Evolutionary conservation across 1,140 invertebrate genomes (phyloP), one percentile per base, ranked within the genome.

Genomic region (Pachypeltis micranthus): DNA sequence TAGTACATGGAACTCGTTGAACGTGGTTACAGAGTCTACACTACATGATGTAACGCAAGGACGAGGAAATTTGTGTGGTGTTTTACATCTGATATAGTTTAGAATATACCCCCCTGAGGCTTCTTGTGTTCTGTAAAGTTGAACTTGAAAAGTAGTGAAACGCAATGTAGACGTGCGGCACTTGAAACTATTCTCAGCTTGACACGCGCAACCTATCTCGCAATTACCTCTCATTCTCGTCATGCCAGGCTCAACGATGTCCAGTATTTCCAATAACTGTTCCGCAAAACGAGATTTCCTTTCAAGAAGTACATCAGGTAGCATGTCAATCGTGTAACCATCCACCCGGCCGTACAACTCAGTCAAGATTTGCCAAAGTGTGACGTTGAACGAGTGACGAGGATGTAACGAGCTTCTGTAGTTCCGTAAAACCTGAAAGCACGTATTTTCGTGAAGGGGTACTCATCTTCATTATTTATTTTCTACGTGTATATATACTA

Each of bases 331-430:
- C 21, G 77, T 75, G 69, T 87, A 90, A 24, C 83, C 85, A 55
- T 83, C 78, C 0, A 84, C 80, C 44, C 85, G 80, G 0, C 88
- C 88, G 67, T 90, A 90, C 69, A 88, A 73, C 71, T 90, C 85
- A 2, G 81, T 81, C 26, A 91, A 76, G 14, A 82, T 79, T 67
- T 84, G 79, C 65, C 83, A 80, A 1, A 83, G 77, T 0, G 66
- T 47, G 16, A 70, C 62, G 12, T 83, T 77, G 28, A 86, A 78
- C 2, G 82, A 81, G 71, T 90, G 87, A 60, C 80, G 79, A 0
- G 86, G 85, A 75, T 90, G 88, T 27, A 91, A 74, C 4, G 83
- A 78, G 67, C 82, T 81, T 59, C 80, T 73, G 70, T 85, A 85
- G 63, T 82, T 81, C 51, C 78, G 73, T 0, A 87, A 70, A 66